These are phyloP conservation scores for Gnathochromis pfefferi DNA, from an alignment of 2,113 vertebrate species.

Conservation along the genomic window DNA sequence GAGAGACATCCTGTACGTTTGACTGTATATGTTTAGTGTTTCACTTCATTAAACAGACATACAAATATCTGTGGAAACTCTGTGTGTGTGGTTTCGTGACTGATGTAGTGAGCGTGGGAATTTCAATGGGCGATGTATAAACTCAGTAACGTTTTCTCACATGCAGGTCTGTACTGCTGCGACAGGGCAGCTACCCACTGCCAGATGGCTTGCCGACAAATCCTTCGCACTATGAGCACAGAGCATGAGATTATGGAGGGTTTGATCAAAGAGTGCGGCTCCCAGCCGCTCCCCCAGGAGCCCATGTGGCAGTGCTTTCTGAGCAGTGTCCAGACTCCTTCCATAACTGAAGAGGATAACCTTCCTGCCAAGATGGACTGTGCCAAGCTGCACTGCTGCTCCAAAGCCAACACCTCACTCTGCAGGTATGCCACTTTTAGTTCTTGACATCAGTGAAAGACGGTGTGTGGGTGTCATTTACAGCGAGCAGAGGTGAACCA, in stretches of 20 bases:
- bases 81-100: background rate
- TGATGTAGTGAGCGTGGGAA: background rate
- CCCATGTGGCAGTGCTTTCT: conserved; percentile 98
- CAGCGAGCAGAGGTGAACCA: rapidly evolving
- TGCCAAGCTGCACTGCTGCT: conserved; percentile 96
- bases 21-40: background rate
- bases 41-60: background rate
- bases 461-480: background rate
- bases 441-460: background rate
- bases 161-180: conserved; percentile 90
- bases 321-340: conserved; percentile 82
- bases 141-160: background rate
- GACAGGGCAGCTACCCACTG: conserved; percentile 89
- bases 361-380: conserved; percentile 89
- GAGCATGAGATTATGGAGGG: conserved; percentile 98
- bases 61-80: background rate
- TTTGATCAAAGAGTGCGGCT: conserved; percentile 87
- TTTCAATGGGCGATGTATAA: background rate
- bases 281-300: conserved; percentile 93
- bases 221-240: conserved; percentile 92
- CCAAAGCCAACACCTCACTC: conserved; percentile 90
- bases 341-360: conserved; percentile 81
- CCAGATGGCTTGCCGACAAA: conserved; percentile 85
- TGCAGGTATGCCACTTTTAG: conserved; percentile 76
- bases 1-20: background rate